Conservation (phyloP, 2,113 vertebrate genomes). For the Arizona elegans region DNA sequence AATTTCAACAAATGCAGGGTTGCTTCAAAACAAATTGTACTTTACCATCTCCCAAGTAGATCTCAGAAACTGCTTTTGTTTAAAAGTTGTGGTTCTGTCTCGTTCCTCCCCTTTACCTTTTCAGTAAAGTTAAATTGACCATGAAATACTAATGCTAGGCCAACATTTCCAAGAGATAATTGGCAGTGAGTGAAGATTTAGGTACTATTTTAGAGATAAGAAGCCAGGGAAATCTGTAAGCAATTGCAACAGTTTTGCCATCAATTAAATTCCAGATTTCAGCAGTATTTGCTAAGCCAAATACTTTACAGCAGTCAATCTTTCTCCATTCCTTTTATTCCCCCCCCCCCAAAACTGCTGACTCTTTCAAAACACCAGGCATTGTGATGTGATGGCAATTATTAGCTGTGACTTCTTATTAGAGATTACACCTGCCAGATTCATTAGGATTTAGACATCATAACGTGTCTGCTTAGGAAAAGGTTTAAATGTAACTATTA, state of each 20-base stretch:
- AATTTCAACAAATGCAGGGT: not conserved
- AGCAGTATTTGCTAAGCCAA: not conserved
- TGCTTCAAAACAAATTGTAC: not conserved
- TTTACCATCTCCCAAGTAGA: not conserved
- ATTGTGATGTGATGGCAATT: not conserved
- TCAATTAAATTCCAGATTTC: constrained; percentile 2
- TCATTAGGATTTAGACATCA: not conserved
- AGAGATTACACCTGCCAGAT: not conserved
- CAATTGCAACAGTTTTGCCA: constrained; percentile 33
- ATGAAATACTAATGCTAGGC: constrained; percentile 45
- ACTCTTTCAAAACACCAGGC: not conserved
- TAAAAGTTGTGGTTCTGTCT: not conserved
- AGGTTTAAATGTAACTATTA: not conserved
- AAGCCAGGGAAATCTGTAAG: constrained; percentile 42
- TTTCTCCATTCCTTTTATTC: not conserved
- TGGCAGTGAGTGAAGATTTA: constrained; percentile 15
- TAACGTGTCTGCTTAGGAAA: not conserved
- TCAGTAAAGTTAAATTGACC: constrained; percentile 56
- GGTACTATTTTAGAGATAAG: constrained; percentile 3
- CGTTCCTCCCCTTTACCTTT: not conserved
- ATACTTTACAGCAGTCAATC: not conserved
- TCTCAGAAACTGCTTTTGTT: not conserved
- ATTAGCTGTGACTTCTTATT: not conserved
- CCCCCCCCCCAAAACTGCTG: not conserved
- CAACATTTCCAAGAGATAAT: constrained; percentile 33